Base-by-base conservation (phyloP, 2,888 invertebrate species). In the Drosophila diplacantha region DNA sequence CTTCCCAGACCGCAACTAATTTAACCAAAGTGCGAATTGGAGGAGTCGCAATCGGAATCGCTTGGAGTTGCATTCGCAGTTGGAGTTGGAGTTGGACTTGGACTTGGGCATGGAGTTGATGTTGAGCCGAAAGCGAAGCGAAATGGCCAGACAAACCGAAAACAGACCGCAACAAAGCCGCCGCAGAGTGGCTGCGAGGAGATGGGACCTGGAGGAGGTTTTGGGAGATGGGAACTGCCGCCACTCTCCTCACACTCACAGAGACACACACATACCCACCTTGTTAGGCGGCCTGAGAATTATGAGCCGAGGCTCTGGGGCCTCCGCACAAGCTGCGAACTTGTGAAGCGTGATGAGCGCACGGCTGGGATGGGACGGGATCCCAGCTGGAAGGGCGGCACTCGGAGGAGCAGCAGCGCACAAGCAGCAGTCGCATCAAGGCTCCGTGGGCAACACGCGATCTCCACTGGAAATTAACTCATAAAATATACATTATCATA, bases 11-110 rank as follows among this genome's bases (percentile, higher is more conserved):
- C 80, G 80, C 80, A 80, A 80, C 80, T 84, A 80, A 80, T 80
- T 80, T 80, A 84, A 84, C 83, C 84, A 80, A 80, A 80, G 84
- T 81, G 80, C 84, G 80, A 84, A 84, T 84, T 84, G 81, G 83
- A 84, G 84, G 83, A 84, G 84, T 78, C 78, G 73, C 74, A 73
- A 80, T 82, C 80, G 80, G 76, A 77, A 76, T 81, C 81, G 53
- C 57, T 53, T 37, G 44, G 38, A 32, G 52, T 29, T 65, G 67
- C 67, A 78, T 54, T 70, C 65, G 61, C 59, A 73, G 39, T 55
- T 41, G 53, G 38, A 57, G 41, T 46, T 55, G 31, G 34, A 60
- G 47, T 50, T 56, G 66, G 62, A 56, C 41, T 49, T 46, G 61
- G 43, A 37, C 22, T 44, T 43, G 58, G 58, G 56, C 34, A 11